Conservation (phyloP, 2,797 vertebrate genomes). For the Coracias cyanogaster region DNA sequence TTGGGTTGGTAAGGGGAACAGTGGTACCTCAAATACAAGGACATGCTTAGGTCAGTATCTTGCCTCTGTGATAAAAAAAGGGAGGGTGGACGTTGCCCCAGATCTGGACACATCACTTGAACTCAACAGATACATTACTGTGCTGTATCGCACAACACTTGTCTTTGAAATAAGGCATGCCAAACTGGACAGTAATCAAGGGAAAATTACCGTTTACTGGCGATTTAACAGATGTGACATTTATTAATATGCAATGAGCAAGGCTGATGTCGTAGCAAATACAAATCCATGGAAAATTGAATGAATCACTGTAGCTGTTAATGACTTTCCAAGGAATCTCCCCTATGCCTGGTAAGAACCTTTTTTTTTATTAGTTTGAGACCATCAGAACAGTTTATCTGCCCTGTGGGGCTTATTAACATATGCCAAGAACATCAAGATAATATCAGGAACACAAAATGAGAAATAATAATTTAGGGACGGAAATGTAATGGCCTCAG, state of each 20-base stretch:
- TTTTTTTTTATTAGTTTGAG: conserved; percentile 40
- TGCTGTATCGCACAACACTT: neutral
- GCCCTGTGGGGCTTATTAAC: conserved; percentile 8
- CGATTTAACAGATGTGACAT: neutral
- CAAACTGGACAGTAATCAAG: neutral
- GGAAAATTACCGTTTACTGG: neutral
- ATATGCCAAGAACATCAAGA: conserved; percentile 37
- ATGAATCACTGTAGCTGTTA: conserved; percentile 17
- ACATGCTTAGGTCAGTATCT: neutral
- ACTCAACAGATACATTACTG: neutral
- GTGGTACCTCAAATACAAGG: neutral
- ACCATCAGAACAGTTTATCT: conserved; percentile 37
- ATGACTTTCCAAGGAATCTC: conserved; percentile 38
- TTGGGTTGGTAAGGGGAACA: neutral
- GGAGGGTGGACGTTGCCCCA: neutral
- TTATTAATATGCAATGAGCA: neutral
- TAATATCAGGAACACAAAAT: conserved; percentile 10
- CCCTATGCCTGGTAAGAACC: neutral
- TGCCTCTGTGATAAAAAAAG: neutral
- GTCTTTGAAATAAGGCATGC: neutral
- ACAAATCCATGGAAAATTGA: conserved; percentile 5
- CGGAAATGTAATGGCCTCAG: neutral
- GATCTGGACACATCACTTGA: neutral
- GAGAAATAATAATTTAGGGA: conserved; percentile 14
- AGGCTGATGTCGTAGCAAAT: neutral